Percentiles rank a stretch among this genome's conserved stretches.
phyloP scores from a whole-genome alignment of 1,140 invertebrate species.

The Lasioglossum baleicum region DNA sequence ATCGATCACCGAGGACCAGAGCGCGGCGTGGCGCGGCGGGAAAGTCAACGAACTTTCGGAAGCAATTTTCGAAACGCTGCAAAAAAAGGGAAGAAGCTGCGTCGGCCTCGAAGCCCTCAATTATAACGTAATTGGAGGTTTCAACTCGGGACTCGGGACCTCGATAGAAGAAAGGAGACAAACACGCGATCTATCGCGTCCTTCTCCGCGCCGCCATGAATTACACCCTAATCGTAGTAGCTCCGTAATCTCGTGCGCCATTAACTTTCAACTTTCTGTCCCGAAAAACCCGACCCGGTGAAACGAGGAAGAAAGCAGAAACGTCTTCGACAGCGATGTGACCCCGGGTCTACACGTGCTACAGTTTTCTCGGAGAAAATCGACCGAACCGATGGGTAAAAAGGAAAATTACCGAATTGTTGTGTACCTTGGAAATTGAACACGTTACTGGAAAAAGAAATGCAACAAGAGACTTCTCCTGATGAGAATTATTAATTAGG shows the following conservation, averaged over 20 bases:
- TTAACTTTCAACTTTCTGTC: conserved; percentile 34
- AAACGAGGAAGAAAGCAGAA: conserved; percentile 17
- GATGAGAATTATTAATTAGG: too few relatives aligned
- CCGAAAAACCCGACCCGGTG: not conserved
- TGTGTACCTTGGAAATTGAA: not conserved
- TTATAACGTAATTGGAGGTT: conserved; percentile 59
- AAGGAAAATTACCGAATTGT: not conserved
- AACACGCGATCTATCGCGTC: conserved; percentile 45
- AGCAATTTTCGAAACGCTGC: conserved; percentile 44
- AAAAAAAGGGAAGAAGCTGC: conserved; percentile 15
- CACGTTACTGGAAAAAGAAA: too few relatives aligned
- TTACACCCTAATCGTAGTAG: conserved; percentile 34
- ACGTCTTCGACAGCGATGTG: not conserved
- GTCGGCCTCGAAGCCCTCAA: conserved; percentile 34
- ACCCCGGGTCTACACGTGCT: not conserved
- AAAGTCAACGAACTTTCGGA: conserved; percentile 47
- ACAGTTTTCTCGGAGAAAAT: not conserved
- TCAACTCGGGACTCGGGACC: not conserved
- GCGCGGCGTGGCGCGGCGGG: not conserved
- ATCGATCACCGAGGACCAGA: conserved; percentile 1
- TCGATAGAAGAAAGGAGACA: conserved; percentile 52
- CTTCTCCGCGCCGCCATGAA: conserved; percentile 35
- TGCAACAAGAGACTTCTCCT: too few relatives aligned
- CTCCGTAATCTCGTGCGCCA: conserved; percentile 25
- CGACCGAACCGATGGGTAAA: not conserved